Evolutionary conservation across 2,888 invertebrate genomes (phyloP).

Genomic region (Neria commutata): DNA sequence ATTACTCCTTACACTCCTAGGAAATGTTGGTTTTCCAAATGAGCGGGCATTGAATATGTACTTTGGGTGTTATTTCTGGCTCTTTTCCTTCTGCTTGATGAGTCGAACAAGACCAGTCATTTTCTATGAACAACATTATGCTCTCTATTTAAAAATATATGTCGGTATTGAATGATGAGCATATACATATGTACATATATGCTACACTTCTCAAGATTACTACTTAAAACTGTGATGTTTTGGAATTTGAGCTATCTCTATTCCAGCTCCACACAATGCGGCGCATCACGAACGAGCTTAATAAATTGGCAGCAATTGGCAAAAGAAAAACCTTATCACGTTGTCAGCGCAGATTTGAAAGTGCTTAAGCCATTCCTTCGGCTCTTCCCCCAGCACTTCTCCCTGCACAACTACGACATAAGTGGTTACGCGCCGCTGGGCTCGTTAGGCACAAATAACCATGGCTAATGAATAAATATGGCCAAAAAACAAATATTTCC

Average conservation of each 20-base stretch:
- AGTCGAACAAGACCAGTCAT: too few relatives aligned
- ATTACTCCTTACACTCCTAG: too few relatives aligned
- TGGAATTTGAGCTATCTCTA: background rate
- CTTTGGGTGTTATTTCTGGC: too few relatives aligned
- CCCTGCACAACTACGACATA: background rate
- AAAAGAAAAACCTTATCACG: conserved; percentile 38
- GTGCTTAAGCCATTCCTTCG: conserved; percentile 49
- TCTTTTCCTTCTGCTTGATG: too few relatives aligned
- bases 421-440: too few relatives aligned
- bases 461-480: conserved; percentile 25
- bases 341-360: conserved; percentile 56
- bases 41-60: too few relatives aligned
- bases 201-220: background rate
- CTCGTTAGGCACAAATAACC: conserved; percentile 48
- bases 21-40: too few relatives aligned
- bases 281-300: background rate
- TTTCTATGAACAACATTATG: too few relatives aligned
- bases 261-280: background rate
- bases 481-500: conserved; percentile 48
- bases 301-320: background rate
- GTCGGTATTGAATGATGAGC: background rate
- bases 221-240: background rate
- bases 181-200: background rate
- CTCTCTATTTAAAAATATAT: background rate
- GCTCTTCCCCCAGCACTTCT: too few relatives aligned